These are phyloP conservation scores for Neoniphon sammara DNA, from an alignment of 2,797 vertebrate genomes.

Conservation along the genomic window DNA sequence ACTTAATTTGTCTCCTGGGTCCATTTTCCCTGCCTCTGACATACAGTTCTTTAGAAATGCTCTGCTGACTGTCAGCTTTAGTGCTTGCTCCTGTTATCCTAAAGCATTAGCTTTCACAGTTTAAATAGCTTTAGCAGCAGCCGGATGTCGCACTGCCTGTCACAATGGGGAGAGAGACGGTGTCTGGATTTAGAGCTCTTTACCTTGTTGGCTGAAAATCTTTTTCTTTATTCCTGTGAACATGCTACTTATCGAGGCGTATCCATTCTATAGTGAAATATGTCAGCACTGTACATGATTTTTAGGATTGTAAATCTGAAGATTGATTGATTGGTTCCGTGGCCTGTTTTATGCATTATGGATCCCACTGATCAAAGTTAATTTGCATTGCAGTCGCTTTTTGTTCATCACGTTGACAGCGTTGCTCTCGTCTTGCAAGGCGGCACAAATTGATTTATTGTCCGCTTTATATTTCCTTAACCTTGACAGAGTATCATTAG, in stretches of 20 bases:
- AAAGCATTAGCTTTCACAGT: constrained; percentile 72
- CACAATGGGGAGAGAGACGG: constrained; percentile 52
- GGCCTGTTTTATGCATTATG: constrained; percentile 45
- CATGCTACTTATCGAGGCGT: constrained; percentile 32
- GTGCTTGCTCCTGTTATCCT: constrained; percentile 68
- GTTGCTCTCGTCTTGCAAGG: background rate
- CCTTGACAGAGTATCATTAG: constrained; percentile 39
- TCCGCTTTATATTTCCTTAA: constrained; percentile 48
- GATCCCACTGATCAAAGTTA: constrained; percentile 38
- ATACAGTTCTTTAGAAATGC: constrained; percentile 56
- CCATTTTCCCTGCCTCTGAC: constrained; percentile 26
- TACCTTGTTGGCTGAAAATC: constrained; percentile 56
- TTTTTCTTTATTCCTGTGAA: constrained; percentile 52
- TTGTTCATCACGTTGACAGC: constrained; percentile 19
- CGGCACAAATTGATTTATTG: constrained; percentile 42
- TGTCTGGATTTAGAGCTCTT: constrained; percentile 59
- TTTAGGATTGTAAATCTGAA: constrained; percentile 18
- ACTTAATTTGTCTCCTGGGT: constrained; percentile 69
- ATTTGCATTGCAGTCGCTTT: constrained; percentile 46
- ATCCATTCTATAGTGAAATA: constrained; percentile 20
- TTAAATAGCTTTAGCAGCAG: constrained; percentile 71
- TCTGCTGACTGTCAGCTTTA: constrained; percentile 68
- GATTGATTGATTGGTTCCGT: constrained; percentile 36
- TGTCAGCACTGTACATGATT: constrained; percentile 18
- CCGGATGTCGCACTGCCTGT: constrained; percentile 58